Evolutionary conservation across 2,888 invertebrate genomes (phyloP).

Genomic region (Altica lythri): DNA sequence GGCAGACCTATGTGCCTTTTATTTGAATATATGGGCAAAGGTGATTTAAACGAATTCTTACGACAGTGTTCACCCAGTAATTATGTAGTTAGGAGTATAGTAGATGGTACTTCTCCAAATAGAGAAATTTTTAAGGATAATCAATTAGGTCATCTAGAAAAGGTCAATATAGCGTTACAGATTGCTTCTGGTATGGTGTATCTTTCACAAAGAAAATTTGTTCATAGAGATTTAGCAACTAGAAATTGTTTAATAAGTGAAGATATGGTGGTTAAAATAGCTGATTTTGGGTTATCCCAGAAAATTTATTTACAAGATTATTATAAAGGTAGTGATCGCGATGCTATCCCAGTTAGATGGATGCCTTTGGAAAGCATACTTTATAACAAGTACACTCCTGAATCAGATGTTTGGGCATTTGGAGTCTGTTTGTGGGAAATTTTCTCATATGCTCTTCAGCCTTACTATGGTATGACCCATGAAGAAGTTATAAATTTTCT

Average conservation of each 20-base stretch:
- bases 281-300: slow-evolving; percentile 95
- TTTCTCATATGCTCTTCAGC: slow-evolving; percentile 94
- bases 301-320: slow-evolving; percentile 94
- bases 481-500: slow-evolving; percentile 95
- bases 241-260: slow-evolving; percentile 94
- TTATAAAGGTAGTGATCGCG: slow-evolving; percentile 93
- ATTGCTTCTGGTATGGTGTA: slow-evolving; percentile 96
- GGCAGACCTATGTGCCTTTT: slow-evolving; percentile 96
- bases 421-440: slow-evolving; percentile 97
- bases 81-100: slow-evolving; percentile 71
- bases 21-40: slow-evolving; percentile 97
- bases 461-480: slow-evolving; percentile 96
- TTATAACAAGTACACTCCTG: slow-evolving; percentile 94
- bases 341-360: slow-evolving; percentile 97
- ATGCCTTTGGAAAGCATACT: slow-evolving; percentile 97
- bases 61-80: slow-evolving; percentile 85
- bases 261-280: slow-evolving; percentile 93
- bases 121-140: slow-evolving; percentile 66
- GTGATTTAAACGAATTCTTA: slow-evolving; percentile 93
- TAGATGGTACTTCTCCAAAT: slow-evolving; percentile 64
- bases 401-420: slow-evolving; percentile 97
- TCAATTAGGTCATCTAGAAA: slow-evolving; percentile 77
- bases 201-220: slow-evolving; percentile 90
- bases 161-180: slow-evolving; percentile 84
- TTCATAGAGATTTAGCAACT: slow-evolving; percentile 94